Base-by-base conservation (phyloP, 30 jellyfish, hydroid and myxozoan genomes). In the Aurelia aurita region DNA sequence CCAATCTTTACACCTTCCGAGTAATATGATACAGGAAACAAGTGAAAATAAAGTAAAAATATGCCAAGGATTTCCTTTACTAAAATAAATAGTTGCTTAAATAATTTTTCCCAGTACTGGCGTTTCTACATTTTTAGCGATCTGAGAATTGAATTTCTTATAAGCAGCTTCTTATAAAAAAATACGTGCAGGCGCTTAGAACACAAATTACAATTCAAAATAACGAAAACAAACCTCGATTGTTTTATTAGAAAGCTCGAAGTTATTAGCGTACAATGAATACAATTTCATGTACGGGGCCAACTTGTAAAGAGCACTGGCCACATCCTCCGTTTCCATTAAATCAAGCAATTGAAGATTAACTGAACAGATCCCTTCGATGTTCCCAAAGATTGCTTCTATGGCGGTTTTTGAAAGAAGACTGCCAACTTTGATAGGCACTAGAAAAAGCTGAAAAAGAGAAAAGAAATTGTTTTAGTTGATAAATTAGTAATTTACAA, bases 201-300 rank as follows among this genome's bases (percentile, higher is more conserved):
- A 39, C 51, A 2, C 14, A 39, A 3, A 39, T 39, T 39, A 7
- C 10, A 35, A 5, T 35, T 35, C 8, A 0, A n/a, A 35, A 39
- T 4, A 39, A 14, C 9, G 15, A 16, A 47, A 20, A 15, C 74
- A 19, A 58, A 92, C 98, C 95, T 87, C 95, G n/a, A 92, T 54
- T 21, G 92, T 84, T 63, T 87, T 92, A 47, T 61, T 87, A 27
- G 98, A 92, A 21, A 49, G 64, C 9, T 92, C 97, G 83, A 87
- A 92, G 65, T 92, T 92, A 60, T 92, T 92, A 3, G 98, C 98
- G 77, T 92, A 92, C 43, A 92, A 31, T n/a, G 98, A 87, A 57
- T 92, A 92, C 47, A 92, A 76, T 46, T 92, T 92, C 96, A 92
- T 87, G 65, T 68, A 92, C 0, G 98, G 98, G 5, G 98, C 98